Evolutionary conservation across 1,140 invertebrate species (phyloP).

Genomic region (Nasonia giraulti): DNA sequence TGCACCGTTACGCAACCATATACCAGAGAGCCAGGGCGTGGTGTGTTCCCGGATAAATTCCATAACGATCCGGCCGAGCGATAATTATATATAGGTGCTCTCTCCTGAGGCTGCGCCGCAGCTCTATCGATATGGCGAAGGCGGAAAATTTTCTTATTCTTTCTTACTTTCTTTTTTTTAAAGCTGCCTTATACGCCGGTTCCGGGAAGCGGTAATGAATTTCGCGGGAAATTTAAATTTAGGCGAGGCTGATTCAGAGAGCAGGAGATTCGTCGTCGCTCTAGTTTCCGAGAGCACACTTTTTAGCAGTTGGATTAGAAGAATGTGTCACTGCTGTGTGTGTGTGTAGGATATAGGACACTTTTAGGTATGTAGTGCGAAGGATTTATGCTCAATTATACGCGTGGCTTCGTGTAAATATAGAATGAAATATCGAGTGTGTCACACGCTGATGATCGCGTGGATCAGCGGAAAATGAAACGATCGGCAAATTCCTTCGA

Average conservation of each 20-base stretch:
- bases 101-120: neutral
- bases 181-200: too few relatives aligned
- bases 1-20: conserved; percentile 55
- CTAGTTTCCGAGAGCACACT: too few relatives aligned
- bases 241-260: neutral
- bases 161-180: neutral
- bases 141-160: too few relatives aligned
- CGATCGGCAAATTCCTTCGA: neutral
- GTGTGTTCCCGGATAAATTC: conserved; percentile 62
- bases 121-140: neutral
- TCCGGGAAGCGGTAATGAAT: neutral
- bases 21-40: conserved; percentile 27
- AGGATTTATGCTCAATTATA: neutral
- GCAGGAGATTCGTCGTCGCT: too few relatives aligned
- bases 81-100: conserved; percentile 52
- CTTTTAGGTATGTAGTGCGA: too few relatives aligned
- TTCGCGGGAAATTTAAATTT: neutral
- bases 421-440: neutral
- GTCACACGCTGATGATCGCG: too few relatives aligned
- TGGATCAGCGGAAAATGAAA: neutral
- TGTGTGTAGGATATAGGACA: neutral
- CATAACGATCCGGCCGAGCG: conserved; percentile 55
- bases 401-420: neutral
- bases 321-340: neutral
- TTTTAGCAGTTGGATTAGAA: neutral